phyloP scores from a whole-genome alignment of 1,140 invertebrate genomes.

The Drosophila kepulauana region DNA sequence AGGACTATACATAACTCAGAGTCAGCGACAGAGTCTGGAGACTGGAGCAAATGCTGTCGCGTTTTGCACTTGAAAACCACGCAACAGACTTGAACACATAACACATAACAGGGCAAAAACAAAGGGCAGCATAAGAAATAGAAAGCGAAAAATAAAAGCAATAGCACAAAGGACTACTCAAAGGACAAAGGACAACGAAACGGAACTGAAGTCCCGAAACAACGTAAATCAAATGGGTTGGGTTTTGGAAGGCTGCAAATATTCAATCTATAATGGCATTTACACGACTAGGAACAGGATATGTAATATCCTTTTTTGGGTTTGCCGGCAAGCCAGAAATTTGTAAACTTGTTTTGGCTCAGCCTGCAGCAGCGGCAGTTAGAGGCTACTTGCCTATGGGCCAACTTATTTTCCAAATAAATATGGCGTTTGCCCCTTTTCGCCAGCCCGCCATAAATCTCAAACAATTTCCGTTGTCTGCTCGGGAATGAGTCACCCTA shows the following conservation, averaged over 20 bases:
- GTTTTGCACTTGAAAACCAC: constrained; percentile 44
- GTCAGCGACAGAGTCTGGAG: constrained; percentile 13
- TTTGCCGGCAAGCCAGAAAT: constrained; percentile 44
- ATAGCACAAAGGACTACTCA: neutral
- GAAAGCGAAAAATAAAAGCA: neutral
- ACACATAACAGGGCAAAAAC: constrained; percentile 20
- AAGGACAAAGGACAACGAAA: constrained; percentile 45
- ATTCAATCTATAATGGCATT: constrained; percentile 81
- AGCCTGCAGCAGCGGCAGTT: constrained; percentile 26
- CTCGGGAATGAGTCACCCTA: constrained; percentile 2
- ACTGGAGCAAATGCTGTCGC: constrained; percentile 34
- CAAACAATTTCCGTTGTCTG: constrained; percentile 75
- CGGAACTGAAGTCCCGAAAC: constrained; percentile 55
- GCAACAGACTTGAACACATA: constrained; percentile 25
- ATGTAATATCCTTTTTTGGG: constrained; percentile 78
- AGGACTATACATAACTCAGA: constrained; percentile 63
- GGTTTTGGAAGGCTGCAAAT: constrained; percentile 50
- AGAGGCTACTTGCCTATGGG: constrained; percentile 45
- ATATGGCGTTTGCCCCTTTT: constrained; percentile 60
- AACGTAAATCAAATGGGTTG: constrained; percentile 65
- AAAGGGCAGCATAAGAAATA: neutral
- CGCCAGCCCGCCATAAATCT: constrained; percentile 72
- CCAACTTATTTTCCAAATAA: constrained; percentile 75
- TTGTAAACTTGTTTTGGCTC: constrained; percentile 31
- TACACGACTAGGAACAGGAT: constrained; percentile 79